phyloP scores from a whole-genome alignment of 2,113 vertebrate genomes.

The Pogona vitticeps region DNA sequence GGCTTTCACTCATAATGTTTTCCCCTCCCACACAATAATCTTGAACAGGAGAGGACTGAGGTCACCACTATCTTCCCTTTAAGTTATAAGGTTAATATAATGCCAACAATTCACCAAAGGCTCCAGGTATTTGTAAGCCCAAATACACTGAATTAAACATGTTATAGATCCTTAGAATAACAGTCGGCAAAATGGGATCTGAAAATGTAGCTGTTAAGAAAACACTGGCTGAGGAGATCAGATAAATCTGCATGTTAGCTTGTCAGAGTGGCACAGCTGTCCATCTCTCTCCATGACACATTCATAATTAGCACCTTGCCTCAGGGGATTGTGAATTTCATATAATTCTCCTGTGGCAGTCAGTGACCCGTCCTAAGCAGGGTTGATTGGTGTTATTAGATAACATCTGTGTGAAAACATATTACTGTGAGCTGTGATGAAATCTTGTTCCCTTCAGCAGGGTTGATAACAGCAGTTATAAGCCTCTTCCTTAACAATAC shows the following conservation, averaged over 20 bases:
- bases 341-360: slow-evolving; percentile 24
- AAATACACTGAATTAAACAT: neutral
- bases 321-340: neutral
- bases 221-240: neutral
- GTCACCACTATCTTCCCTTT: neutral
- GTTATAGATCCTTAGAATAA: neutral
- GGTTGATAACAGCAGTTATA: slow-evolving; percentile 17
- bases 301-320: slow-evolving; percentile 12
- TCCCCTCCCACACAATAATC: neutral
- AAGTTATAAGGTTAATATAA: neutral
- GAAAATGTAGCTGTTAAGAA: neutral
- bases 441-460: slow-evolving; percentile 13
- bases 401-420: slow-evolving; percentile 26
- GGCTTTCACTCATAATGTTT: neutral
- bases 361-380: slow-evolving; percentile 36
- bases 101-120: neutral
- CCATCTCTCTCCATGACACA: neutral
- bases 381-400: slow-evolving; percentile 43
- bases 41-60: neutral
- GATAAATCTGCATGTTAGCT: neutral
- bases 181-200: neutral
- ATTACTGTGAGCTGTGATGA: neutral
- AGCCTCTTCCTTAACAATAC: slow-evolving; percentile 24
- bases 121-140: neutral
- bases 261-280: neutral